A percentile compares a stretch with the other conserved stretches of the same genome.
These are phyloP conservation scores for Arrhamphus sclerolepis DNA, from an alignment of 2,797 vertebrate species.

Conservation along the genomic window DNA sequence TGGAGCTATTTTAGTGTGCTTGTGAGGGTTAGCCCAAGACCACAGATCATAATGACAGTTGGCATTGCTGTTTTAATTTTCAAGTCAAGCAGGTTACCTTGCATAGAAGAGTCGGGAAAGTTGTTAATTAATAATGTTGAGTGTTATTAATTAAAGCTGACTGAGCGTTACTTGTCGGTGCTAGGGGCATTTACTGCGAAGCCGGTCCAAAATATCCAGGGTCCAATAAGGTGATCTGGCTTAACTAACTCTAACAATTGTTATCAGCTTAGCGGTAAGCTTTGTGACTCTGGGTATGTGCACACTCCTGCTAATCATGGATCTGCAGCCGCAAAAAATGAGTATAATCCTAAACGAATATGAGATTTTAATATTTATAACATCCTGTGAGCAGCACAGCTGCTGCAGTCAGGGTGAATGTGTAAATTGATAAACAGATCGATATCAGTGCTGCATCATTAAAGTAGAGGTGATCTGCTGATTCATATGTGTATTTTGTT, in stretches of 20 bases:
- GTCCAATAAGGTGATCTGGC: no score
- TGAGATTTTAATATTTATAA: not conserved
- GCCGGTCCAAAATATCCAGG: no score
- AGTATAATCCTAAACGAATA: not conserved
- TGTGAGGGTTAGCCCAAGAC: constrained; percentile 49
- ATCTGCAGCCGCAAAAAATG: not conserved
- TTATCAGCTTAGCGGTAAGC: no score
- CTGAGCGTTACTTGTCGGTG: no score
- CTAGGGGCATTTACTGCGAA: no score
- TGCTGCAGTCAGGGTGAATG: not conserved
- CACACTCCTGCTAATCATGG: not conserved
- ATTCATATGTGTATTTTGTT: no score
- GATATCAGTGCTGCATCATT: not conserved
- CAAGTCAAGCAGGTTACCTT: constrained; percentile 42
- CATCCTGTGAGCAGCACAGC: not conserved
- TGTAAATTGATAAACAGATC: not conserved
- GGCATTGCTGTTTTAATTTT: constrained; percentile 25
- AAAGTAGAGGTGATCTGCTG: not conserved
- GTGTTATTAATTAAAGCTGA: no score
- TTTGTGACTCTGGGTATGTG: no score
- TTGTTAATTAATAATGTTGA: constrained; percentile 55
- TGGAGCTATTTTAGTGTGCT: constrained; percentile 55
- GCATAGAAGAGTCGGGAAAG: constrained; percentile 13
- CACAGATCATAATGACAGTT: constrained; percentile 42
- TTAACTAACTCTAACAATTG: not conserved